These are phyloP conservation scores for Megaceryle torquata DNA, from an alignment of 2,113 vertebrate genomes.

Conservation along the genomic window DNA sequence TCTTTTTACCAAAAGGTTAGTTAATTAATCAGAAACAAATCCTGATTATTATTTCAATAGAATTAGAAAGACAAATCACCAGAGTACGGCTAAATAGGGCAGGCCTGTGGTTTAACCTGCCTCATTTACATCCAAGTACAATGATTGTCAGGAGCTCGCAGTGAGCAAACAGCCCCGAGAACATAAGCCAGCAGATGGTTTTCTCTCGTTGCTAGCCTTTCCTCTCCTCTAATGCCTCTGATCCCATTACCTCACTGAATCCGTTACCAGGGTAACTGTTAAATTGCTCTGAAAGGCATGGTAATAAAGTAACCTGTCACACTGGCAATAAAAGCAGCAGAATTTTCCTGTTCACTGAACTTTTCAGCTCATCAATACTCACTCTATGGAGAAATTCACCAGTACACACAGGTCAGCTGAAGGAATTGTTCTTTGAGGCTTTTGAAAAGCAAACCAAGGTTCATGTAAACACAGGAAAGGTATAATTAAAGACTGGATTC, in stretches of 20 bases:
- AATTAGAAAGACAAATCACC: slow-evolving; percentile 83
- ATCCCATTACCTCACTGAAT: slow-evolving; percentile 87
- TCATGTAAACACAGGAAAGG: slow-evolving; percentile 74
- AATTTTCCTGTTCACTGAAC: slow-evolving; percentile 88
- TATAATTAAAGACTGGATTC: slow-evolving; percentile 62
- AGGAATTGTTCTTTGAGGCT: slow-evolving; percentile 66
- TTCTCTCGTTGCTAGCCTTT: slow-evolving; percentile 72
- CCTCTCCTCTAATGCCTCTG: slow-evolving; percentile 75
- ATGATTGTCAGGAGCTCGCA: slow-evolving; percentile 66
- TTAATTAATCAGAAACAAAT: slow-evolving; percentile 86
- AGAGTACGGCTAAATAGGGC: slow-evolving; percentile 76
- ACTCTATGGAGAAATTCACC: slow-evolving; percentile 81
- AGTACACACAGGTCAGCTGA: slow-evolving; percentile 69
- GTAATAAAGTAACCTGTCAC: slow-evolving; percentile 89
- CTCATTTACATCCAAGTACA: slow-evolving; percentile 74
- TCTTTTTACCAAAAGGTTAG: slow-evolving; percentile 84
- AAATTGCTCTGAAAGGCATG: slow-evolving; percentile 87
- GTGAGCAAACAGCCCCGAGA: slow-evolving; percentile 70
- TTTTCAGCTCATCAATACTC: slow-evolving; percentile 84
- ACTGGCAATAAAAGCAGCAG: slow-evolving; percentile 83
- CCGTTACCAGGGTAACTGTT: slow-evolving; percentile 87
- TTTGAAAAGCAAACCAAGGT: slow-evolving; percentile 75
- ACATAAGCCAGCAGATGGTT: slow-evolving; percentile 83
- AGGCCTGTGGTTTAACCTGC: slow-evolving; percentile 78
- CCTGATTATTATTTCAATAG: slow-evolving; percentile 83